phyloP scores from a whole-genome alignment of 2,113 vertebrate species.

The Colinus virginianus region DNA sequence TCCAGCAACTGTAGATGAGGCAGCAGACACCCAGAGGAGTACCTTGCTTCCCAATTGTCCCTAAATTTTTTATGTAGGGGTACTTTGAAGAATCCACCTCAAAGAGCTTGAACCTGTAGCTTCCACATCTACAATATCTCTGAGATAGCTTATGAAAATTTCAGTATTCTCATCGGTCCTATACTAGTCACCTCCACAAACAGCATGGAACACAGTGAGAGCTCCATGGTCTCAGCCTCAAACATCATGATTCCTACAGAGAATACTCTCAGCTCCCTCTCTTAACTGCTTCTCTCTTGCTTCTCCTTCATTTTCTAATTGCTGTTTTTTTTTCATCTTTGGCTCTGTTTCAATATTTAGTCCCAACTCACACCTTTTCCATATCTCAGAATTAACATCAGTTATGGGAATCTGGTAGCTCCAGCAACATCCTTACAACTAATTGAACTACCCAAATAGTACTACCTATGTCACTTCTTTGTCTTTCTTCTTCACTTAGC shows the following conservation, averaged over 20 bases:
- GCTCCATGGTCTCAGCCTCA: neutral
- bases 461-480: neutral
- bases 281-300: neutral
- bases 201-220: neutral
- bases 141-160: neutral
- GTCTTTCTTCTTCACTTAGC: neutral
- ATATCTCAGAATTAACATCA: neutral
- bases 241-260: neutral
- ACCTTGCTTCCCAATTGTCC: neutral
- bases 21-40: neutral
- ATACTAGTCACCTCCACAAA: neutral
- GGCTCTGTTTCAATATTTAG: neutral
- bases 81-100: neutral
- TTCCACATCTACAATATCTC: neutral
- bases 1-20: neutral
- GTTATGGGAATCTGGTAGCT: neutral
- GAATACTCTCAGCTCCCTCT: neutral
- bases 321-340: neutral
- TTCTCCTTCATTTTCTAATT: neutral
- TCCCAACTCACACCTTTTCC: neutral
- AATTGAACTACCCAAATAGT: neutral
- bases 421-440: neutral
- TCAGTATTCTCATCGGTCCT: neutral
- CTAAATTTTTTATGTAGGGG: neutral
- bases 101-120: neutral